These are phyloP conservation scores for Drosophila ananassae DNA, from an alignment of 1,140 invertebrate species.

Conservation along the genomic window DNA sequence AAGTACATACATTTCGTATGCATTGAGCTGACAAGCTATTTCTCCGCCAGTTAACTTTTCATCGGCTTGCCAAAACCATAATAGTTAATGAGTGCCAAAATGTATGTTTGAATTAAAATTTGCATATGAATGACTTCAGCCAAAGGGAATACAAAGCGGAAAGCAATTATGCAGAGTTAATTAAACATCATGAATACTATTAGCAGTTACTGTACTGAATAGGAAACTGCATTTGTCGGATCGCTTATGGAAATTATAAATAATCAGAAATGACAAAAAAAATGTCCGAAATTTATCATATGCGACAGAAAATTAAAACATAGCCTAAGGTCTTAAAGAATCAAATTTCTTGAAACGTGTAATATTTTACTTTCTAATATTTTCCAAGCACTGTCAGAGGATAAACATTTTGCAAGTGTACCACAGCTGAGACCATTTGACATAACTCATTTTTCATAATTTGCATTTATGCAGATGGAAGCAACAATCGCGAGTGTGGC, in stretches of 20 bases:
- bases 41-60: conserved; percentile 14
- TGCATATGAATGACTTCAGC: conserved; percentile 26
- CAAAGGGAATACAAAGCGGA: conserved; percentile 4
- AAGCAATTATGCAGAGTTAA: conserved; percentile 31
- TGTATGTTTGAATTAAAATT: conserved; percentile 6
- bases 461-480: conserved; percentile 68
- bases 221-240: conserved; percentile 11
- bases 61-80: conserved; percentile 26
- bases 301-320: neutral
- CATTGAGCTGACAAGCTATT: conserved; percentile 58
- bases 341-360: neutral
- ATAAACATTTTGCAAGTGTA: neutral
- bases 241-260: conserved; percentile 1
- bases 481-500: conserved; percentile 37
- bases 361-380: neutral
- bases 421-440: conserved; percentile 13
- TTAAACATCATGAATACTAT: conserved; percentile 21
- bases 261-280: neutral
- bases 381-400: neutral
- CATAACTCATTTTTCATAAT: conserved; percentile 51
- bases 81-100: neutral
- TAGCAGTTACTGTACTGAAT: conserved; percentile 1
- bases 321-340: neutral
- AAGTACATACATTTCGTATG: conserved; percentile 54
- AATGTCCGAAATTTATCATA: neutral